Evolutionary conservation across 1,140 invertebrate species (phyloP), one percentile per base, ranked within the genome.

Genomic region (Nasonia longicornis): DNA sequence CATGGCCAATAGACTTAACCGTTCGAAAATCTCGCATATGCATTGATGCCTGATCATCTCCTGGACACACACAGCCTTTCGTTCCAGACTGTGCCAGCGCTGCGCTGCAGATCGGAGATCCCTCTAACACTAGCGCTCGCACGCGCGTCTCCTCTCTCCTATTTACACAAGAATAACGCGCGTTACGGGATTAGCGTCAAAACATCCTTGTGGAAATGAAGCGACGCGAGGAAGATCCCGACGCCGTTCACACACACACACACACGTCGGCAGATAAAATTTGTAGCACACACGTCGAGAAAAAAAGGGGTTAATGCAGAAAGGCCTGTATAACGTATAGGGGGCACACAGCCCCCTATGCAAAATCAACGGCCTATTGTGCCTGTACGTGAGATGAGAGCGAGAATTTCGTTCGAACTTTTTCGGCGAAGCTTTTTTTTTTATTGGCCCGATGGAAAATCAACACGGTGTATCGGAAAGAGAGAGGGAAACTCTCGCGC

Each of bases 121-220:
- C 80, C 20, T 77, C 64, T 81, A 69, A 69, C 76, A 16, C 6
- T 20, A 14, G n/a, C 20, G 10, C 52, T 79, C 29, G 45, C 70
- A 79, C 77, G 63, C 67, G 63, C 63, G 75, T 6, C 63, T n/a
- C 66, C 31, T 35, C 31, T 63, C 76, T 63, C 76, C 79, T 82
- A 83, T 84, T 84, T 84, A 77, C 83, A 83, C 79, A 79, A 82
- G 83, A 83, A 84, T 84, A 81, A 81, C 74, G 64, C 81, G 81
- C 79, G 67, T 83, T 84, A 84, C 58, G 38, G 83, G 83, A 84
- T 84, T 82, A 84, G 26, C 31, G 81, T 84, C 83, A 84, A 83
- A 84, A 84, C 83, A 84, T 81, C 81, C 80, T 80, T 79, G 79
- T 80, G 78, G 80, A 83, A 78, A 76, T 79, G 31, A 58, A 79